These are phyloP conservation scores for Morone chrysops DNA, from an alignment of 2,113 vertebrate species.

Conservation along the genomic window DNA sequence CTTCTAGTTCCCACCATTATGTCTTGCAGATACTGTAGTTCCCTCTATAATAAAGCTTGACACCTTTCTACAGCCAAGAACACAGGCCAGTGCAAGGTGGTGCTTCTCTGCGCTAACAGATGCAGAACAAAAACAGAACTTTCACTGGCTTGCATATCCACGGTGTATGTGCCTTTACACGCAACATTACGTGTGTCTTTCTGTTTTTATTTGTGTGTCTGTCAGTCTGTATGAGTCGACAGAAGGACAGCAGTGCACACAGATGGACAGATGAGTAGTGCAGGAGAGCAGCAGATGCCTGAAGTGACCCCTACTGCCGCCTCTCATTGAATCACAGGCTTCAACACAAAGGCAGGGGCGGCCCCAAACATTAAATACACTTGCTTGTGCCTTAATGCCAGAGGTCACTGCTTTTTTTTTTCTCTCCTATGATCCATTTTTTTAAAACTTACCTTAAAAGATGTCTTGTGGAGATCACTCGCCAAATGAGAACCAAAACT, in stretches of 20 bases:
- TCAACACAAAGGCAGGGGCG: slow-evolving; percentile 77
- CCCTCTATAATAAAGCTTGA: slow-evolving; percentile 53
- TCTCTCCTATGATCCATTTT: not conserved
- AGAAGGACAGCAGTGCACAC: slow-evolving; percentile 78
- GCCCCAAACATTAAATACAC: slow-evolving; percentile 80
- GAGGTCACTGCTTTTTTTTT: slow-evolving; percentile 66
- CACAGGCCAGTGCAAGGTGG: slow-evolving; percentile 45
- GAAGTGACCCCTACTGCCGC: slow-evolving; percentile 77
- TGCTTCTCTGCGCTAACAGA: slow-evolving; percentile 35
- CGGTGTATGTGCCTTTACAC: slow-evolving; percentile 7
- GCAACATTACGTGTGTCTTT: not conserved
- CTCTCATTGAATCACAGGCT: slow-evolving; percentile 78
- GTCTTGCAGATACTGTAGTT: slow-evolving; percentile 36
- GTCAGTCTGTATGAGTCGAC: slow-evolving; percentile 55
- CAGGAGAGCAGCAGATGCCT: slow-evolving; percentile 82
- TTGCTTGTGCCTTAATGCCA: slow-evolving; percentile 76
- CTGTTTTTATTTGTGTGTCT: slow-evolving; percentile 16
- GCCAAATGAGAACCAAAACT: not conserved
- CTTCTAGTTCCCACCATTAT: slow-evolving; percentile 41
- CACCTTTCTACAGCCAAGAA: slow-evolving; percentile 47
- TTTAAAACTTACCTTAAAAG: not conserved
- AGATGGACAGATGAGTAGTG: slow-evolving; percentile 82
- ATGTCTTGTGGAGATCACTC: not conserved
- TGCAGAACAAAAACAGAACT: slow-evolving; percentile 19
- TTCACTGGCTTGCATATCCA: not conserved